phyloP scores from a whole-genome alignment of 2,797 vertebrate genomes.

The Sebastolobus alascanus region DNA sequence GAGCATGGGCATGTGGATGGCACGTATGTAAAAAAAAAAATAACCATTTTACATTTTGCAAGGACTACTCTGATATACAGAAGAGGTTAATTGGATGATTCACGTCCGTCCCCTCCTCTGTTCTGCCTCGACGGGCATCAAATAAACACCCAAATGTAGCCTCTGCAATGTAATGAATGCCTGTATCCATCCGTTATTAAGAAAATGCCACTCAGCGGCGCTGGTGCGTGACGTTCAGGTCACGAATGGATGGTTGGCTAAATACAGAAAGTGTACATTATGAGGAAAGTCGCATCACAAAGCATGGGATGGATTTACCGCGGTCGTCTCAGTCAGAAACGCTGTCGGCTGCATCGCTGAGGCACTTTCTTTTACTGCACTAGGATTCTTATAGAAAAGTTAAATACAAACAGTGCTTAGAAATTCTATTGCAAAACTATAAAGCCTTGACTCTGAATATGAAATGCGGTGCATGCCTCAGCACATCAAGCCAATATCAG shows the following conservation, averaged over 20 bases:
- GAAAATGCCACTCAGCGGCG: slow-evolving; percentile 69
- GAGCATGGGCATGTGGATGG: slow-evolving; percentile 10
- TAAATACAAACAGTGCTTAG: slow-evolving; percentile 18
- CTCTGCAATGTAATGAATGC: slow-evolving; percentile 74
- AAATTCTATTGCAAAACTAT: slow-evolving; percentile 22
- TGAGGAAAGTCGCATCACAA: slow-evolving; percentile 26
- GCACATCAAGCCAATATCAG: slow-evolving; percentile 56
- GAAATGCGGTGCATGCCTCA: slow-evolving; percentile 49
- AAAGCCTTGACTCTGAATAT: slow-evolving; percentile 49
- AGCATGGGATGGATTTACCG: slow-evolving; percentile 16
- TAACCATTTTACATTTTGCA: slow-evolving; percentile 20
- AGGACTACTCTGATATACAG: slow-evolving; percentile 35
- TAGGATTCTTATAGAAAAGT: slow-evolving; percentile 21
- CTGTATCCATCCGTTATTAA: slow-evolving; percentile 75
- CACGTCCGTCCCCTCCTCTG: slow-evolving; percentile 56
- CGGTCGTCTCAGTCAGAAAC: background rate
- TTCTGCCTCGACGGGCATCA: slow-evolving; percentile 66
- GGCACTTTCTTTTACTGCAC: background rate
- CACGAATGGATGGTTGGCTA: slow-evolving; percentile 59
- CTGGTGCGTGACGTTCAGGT: slow-evolving; percentile 54
- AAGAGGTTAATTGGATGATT: slow-evolving; percentile 73
- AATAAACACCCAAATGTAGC: slow-evolving; percentile 71
- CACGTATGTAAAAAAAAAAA: slow-evolving; percentile 20
- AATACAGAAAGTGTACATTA: slow-evolving; percentile 48
- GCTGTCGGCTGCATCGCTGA: background rate